Percentiles rank a stretch among this genome's conserved stretches.
Evolutionary conservation across 2,113 vertebrate genomes (phyloP).

Genomic region (Alligator mississippiensis): DNA sequence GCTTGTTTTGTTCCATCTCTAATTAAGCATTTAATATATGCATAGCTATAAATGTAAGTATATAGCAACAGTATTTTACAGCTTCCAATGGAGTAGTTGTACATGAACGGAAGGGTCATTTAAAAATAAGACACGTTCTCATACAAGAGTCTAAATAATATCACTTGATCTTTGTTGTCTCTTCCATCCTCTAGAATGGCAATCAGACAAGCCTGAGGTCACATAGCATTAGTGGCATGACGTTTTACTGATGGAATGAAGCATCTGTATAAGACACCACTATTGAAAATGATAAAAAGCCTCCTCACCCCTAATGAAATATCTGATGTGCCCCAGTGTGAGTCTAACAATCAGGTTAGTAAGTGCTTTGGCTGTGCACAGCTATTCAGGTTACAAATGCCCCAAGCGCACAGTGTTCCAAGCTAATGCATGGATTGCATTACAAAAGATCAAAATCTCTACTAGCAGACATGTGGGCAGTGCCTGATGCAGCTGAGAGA

Average conservation of each 20-base stretch:
- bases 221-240: not conserved
- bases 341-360: not conserved
- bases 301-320: not conserved
- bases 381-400: not conserved
- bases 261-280: not conserved
- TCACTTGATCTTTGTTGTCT: not conserved
- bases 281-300: not conserved
- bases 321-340: not conserved
- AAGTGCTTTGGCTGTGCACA: not conserved
- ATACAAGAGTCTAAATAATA: not conserved
- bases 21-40: not conserved
- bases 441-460: not conserved
- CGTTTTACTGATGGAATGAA: not conserved
- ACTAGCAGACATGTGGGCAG: not conserved
- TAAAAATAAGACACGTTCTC: not conserved
- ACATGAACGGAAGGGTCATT: not conserved
- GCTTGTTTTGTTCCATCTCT: not conserved
- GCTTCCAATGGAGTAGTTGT: not conserved
- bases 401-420: not conserved
- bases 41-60: slow-evolving; percentile 17
- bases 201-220: not conserved
- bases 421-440: not conserved
- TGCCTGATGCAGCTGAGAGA: not conserved
- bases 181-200: not conserved
- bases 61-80: not conserved